phyloP scores from a whole-genome alignment of 1,140 invertebrate species.

The Drosophila varians region DNA sequence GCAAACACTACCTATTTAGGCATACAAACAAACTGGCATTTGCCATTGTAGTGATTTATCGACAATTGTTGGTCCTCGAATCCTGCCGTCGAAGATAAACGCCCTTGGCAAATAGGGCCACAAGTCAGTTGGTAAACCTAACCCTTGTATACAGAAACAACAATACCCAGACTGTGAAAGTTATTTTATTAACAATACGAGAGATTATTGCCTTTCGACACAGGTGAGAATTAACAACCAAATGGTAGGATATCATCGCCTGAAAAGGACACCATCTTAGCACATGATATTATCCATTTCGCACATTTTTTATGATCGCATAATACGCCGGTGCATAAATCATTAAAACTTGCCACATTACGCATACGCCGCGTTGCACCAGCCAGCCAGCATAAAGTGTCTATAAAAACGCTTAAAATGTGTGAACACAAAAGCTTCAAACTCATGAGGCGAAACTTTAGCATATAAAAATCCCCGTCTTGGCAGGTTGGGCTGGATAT shows the following conservation, averaged over 20 bases:
- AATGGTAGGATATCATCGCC: no score
- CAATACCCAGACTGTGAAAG: background rate
- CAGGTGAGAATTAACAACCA: background rate
- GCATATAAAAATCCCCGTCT: slow-evolving; percentile 54
- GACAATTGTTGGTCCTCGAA: slow-evolving; percentile 53
- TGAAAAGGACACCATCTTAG: slow-evolving; percentile 9
- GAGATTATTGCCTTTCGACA: background rate
- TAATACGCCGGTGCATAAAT: slow-evolving; percentile 52
- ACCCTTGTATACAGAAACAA: slow-evolving; percentile 5
- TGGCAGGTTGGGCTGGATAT: background rate
- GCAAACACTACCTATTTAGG: slow-evolving; percentile 48
- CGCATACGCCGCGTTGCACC: slow-evolving; percentile 59
- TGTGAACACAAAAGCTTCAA: slow-evolving; percentile 51
- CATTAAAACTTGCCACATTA: slow-evolving; percentile 68
- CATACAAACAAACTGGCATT: slow-evolving; percentile 46
- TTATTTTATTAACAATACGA: background rate
- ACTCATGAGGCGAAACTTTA: slow-evolving; percentile 56
- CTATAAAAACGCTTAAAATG: slow-evolving; percentile 73
- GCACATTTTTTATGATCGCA: slow-evolving; percentile 36
- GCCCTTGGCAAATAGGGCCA: slow-evolving; percentile 24
- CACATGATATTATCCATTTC: slow-evolving; percentile 41
- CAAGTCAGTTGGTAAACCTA: slow-evolving; percentile 29
- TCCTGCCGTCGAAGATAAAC: slow-evolving; percentile 41
- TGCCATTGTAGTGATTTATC: slow-evolving; percentile 71
- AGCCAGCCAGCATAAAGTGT: slow-evolving; percentile 61